phyloP scores from a whole-genome alignment of 2,888 invertebrate genomes.

The Meiosimyza decipiens region DNA sequence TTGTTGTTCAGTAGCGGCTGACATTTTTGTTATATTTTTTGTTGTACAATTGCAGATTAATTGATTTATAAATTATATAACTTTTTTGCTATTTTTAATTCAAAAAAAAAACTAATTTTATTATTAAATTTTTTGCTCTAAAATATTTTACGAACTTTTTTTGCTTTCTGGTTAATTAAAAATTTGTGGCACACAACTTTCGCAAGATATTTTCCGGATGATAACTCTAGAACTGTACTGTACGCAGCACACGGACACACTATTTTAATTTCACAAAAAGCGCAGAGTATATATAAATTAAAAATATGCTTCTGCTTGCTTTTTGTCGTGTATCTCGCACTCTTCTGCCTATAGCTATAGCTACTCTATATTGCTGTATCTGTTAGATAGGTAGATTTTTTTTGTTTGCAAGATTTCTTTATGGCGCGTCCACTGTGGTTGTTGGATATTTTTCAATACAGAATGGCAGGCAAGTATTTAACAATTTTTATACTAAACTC shows the following conservation, averaged over 20 bases:
- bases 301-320: conserved; percentile 28
- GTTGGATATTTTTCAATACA: conserved; percentile 13
- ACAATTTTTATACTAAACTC: neutral
- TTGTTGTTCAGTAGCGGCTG: conserved; percentile 75
- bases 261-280: conserved; percentile 54
- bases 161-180: conserved; percentile 19
- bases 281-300: conserved; percentile 58
- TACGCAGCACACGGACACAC: conserved; percentile 63
- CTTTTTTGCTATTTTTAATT: conserved; percentile 46
- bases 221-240: conserved; percentile 55
- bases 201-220: conserved; percentile 14
- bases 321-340: neutral
- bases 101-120: conserved; percentile 46
- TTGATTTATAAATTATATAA: conserved; percentile 54
- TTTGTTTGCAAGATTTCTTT: conserved; percentile 26
- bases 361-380: conserved; percentile 16
- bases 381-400: conserved; percentile 12
- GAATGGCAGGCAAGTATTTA: conserved; percentile 6
- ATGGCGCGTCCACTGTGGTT: conserved; percentile 7
- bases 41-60: conserved; percentile 41
- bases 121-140: conserved; percentile 34
- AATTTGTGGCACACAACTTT: conserved; percentile 32
- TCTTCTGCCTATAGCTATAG: conserved; percentile 19
- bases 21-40: conserved; percentile 69
- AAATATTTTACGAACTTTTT: conserved; percentile 22